phyloP scores from a whole-genome alignment of 2,797 vertebrate genomes.

The Rousettus madagascariensis region DNA sequence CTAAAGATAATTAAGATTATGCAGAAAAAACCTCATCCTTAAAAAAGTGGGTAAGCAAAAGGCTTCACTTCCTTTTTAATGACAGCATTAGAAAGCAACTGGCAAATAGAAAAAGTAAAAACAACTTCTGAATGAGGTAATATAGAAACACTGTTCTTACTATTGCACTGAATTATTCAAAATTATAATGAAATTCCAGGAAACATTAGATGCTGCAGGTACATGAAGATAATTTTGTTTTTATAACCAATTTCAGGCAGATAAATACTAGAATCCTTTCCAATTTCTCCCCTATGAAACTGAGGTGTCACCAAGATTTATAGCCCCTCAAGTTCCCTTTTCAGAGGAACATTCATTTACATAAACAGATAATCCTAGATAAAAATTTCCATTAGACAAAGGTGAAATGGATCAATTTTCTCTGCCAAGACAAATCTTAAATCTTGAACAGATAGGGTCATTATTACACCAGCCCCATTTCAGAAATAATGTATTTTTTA shows the following conservation, averaged over 20 bases:
- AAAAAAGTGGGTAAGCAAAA: constrained; percentile 21
- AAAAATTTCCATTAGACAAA: constrained; percentile 99
- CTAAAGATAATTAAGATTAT: not conserved
- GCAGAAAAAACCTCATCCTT: not conserved
- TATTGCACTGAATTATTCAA: constrained; percentile 80
- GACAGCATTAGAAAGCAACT: constrained; percentile 46
- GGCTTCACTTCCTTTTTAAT: not conserved
- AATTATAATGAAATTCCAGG: constrained; percentile 86
- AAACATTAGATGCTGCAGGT: constrained; percentile 87
- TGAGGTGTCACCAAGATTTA: constrained; percentile 96
- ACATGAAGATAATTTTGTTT: constrained; percentile 88
- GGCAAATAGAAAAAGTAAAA: constrained; percentile 63
- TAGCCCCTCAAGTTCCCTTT: constrained; percentile 92
- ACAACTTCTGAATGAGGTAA: constrained; percentile 75
- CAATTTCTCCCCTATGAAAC: constrained; percentile 88
- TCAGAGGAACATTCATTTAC: constrained; percentile 97
- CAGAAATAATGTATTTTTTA: constrained; percentile 98
- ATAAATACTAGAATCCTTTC: constrained; percentile 88
- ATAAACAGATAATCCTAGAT: constrained; percentile 99
- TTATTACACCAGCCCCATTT: constrained; percentile 99
- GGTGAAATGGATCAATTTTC: constrained; percentile 99
- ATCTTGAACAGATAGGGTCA: constrained; percentile 99
- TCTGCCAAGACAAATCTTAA: constrained; percentile 99
- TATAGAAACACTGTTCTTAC: constrained; percentile 54
- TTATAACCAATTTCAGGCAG: constrained; percentile 88